Evolutionary conservation across 2,797 vertebrate genomes (phyloP).

Genomic region (Mycteria americana): DNA sequence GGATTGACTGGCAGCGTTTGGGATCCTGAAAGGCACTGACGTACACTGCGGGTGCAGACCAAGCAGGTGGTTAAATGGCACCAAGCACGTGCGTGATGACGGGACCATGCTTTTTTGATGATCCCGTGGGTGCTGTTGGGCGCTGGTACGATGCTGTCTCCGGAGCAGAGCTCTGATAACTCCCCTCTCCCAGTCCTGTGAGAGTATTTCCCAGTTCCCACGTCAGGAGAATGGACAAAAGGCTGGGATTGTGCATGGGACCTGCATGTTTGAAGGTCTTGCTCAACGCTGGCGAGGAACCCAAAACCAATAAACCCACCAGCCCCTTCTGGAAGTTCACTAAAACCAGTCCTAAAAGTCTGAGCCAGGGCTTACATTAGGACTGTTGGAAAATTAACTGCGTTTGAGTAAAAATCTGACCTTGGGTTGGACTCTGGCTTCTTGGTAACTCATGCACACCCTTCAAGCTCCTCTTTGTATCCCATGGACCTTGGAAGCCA

Average conservation of each 20-base stretch:
- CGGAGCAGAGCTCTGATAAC: background rate
- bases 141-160: background rate
- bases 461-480: background rate
- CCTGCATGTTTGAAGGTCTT: background rate
- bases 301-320: background rate
- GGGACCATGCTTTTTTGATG: background rate
- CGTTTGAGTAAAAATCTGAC: background rate
- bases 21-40: background rate
- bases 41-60: background rate
- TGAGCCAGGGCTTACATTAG: background rate
- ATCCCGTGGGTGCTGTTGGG: background rate
- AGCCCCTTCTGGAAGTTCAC: background rate
- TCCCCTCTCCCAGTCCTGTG: background rate
- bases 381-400: background rate
- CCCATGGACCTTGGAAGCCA: background rate
- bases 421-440: background rate
- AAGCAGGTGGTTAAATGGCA: background rate
- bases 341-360: background rate
- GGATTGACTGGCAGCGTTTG: background rate
- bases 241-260: rapidly evolving
- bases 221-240: background rate
- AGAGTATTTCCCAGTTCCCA: background rate
- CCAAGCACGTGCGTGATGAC: rapidly evolving
- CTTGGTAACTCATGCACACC: background rate
- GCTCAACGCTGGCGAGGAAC: background rate